Conservation (phyloP, 1,140 invertebrate genomes). For the Eupristina koningsbergeri region DNA sequence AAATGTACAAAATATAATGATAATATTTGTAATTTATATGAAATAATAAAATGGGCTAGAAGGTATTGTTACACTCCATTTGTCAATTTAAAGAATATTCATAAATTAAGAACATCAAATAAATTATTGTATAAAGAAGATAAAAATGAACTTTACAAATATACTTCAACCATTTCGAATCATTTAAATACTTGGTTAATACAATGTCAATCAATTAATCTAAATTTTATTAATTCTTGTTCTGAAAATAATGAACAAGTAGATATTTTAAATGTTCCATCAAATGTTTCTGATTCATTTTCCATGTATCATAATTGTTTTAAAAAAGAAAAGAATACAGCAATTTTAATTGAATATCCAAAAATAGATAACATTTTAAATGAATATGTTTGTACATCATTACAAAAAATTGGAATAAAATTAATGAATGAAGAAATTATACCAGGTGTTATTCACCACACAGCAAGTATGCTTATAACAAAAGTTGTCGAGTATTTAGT, state of each 20-base stretch:
- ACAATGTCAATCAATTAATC: conserved; percentile 1
- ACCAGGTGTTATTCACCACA: conserved; percentile 60
- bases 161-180: conserved; percentile 35
- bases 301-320: conserved; percentile 23
- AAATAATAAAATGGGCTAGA: conserved; percentile 74
- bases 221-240: conserved; percentile 22
- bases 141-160: conserved; percentile 40
- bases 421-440: conserved; percentile 64
- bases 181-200: conserved; percentile 32
- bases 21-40: conserved; percentile 71
- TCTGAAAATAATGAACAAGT: conserved; percentile 54
- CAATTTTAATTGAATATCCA: conserved; percentile 59
- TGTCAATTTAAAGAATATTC: conserved; percentile 50
- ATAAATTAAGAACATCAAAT: conserved; percentile 54
- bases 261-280: conserved; percentile 50
- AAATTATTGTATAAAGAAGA: conserved; percentile 55
- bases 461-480: conserved; percentile 62
- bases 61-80: conserved; percentile 70
- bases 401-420: conserved; percentile 63
- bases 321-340: conserved; percentile 34
- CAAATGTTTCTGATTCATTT: conserved; percentile 31
- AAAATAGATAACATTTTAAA: conserved; percentile 55
- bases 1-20: conserved; percentile 60
- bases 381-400: conserved; percentile 62
- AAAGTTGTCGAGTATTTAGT: conserved; percentile 65